Evolutionary conservation across 2,888 invertebrate species (phyloP).

Genomic region (Sycophila texana): DNA sequence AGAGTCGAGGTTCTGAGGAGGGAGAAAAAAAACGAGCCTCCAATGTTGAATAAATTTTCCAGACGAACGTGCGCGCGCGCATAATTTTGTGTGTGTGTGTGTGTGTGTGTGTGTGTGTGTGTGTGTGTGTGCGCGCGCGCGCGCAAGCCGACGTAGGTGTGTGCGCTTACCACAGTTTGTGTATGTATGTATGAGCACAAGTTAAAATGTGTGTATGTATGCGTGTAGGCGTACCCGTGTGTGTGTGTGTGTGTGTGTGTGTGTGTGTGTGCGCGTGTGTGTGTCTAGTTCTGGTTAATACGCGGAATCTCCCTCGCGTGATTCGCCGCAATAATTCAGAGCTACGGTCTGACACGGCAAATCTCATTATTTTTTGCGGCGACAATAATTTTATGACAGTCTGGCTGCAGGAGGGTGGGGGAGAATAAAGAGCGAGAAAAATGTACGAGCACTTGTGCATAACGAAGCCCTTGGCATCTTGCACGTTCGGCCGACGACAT

Average conservation of each 20-base stretch:
- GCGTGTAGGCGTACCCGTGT: too few species aligned
- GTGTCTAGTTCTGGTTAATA: not conserved
- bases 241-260: too few species aligned
- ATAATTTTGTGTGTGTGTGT: not conserved
- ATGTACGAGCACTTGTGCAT: conserved; percentile 3
- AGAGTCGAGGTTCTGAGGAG: conserved; percentile 21
- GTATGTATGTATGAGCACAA: too few species aligned
- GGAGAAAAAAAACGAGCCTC: conserved; percentile 16
- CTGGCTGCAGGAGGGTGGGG: conserved; percentile 36
- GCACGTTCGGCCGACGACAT: too few species aligned
- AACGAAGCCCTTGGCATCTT: not conserved
- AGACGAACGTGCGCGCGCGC: not conserved
- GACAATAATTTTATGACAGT: conserved; percentile 40
- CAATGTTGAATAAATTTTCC: conserved; percentile 44
- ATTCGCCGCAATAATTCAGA: conserved; percentile 49
- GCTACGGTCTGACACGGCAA: not conserved
- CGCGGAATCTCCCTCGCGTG: conserved; percentile 41
- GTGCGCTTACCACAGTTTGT: too few species aligned
- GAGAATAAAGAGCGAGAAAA: conserved; percentile 19
- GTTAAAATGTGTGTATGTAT: too few species aligned
- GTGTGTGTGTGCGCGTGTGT: not conserved
- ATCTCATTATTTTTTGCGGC: conserved; percentile 47
- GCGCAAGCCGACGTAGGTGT: too few species aligned
- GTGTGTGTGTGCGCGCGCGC: not conserved
- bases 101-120: not conserved